Evolutionary conservation across 2,113 vertebrate genomes (phyloP), one percentile per base, ranked within the genome.

Genomic region (Clupea harengus): DNA sequence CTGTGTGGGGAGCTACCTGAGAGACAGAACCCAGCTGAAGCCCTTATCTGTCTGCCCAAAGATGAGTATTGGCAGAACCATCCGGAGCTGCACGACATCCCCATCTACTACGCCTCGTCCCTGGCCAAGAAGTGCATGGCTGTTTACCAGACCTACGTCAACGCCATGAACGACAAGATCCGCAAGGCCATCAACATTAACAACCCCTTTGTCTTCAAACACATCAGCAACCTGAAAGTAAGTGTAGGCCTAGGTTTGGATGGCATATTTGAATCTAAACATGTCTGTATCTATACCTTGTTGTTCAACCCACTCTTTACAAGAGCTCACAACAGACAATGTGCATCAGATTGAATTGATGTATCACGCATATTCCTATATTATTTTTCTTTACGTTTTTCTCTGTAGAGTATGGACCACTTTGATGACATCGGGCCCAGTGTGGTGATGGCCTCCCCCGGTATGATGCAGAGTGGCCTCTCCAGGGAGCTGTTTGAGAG

Each of bases 11-110:
- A 54, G 2, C 17, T 54, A 54, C 15, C 52, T 54, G 52, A 17
- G 17, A 54, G 17, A 17, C 15, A 13, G 2, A 54, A 54, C 15
- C 17, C 13, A 49, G 47, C 8, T 8, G 2, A 49, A 9, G 47
- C 17, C 2, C 11, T 54, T 54, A 15, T 54, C 15, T 25, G 28
- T 32, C 28, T 39, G 25, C 20, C 13, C 44, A 9, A 3, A 99
- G 98, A 99, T 81, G 98, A 99, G 89, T 99, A 99, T 92, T 99
- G 98, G 98, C 97, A 99, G 94, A 99, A 99, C 92, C 98, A 99
- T 88, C 98, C 98, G 0, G 98, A 99, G 81, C 97, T 99, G 28
- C 98, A 99, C 0, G 98, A 99, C 86, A 99, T 99, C 81, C 98
- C 98, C 1, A 99, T 99, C 88, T 99, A 99, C 90, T 99, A 99